These are phyloP conservation scores for Poecilia picta DNA, from an alignment of 2,797 vertebrate genomes.

Conservation along the genomic window DNA sequence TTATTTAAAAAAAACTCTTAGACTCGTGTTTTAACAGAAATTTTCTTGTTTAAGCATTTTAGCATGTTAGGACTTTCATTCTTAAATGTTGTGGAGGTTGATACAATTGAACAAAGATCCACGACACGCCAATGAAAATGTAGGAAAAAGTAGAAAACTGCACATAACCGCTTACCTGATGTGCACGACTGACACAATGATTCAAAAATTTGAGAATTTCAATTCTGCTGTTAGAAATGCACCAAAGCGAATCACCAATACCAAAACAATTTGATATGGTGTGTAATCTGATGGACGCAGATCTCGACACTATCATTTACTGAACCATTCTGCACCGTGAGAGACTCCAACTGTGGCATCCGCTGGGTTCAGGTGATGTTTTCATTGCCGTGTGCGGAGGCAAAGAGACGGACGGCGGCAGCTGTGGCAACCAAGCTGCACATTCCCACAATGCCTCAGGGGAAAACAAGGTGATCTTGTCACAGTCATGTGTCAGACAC, in stretches of 20 bases:
- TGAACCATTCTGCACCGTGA: not conserved
- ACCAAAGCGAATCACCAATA: too few species aligned
- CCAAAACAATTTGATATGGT: not conserved
- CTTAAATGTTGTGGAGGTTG: too few species aligned
- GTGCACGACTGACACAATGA: too few species aligned
- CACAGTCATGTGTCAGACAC: conserved; percentile 50
- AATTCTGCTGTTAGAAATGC: too few species aligned
- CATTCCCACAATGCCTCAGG: conserved; percentile 66
- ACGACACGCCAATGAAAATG: too few species aligned
- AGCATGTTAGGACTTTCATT: too few species aligned
- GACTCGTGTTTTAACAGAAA: not conserved
- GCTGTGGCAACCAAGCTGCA: conserved; percentile 61
- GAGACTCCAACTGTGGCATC: not conserved
- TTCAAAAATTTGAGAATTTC: too few species aligned
- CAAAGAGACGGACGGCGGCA: conserved; percentile 66
- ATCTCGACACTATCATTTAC: not conserved
- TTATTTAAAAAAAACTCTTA: not conserved
- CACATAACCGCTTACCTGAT: too few species aligned
- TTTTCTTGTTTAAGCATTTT: too few species aligned
- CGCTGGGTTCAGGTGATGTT: conserved; percentile 53
- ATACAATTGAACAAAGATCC: too few species aligned
- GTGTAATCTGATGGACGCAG: not conserved
- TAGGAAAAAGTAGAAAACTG: too few species aligned
- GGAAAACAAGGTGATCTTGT: conserved; percentile 63
- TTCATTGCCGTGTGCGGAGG: conserved; percentile 36